Evolutionary conservation across 2,797 vertebrate species (phyloP).

Genomic region (Rachycentron canadum): DNA sequence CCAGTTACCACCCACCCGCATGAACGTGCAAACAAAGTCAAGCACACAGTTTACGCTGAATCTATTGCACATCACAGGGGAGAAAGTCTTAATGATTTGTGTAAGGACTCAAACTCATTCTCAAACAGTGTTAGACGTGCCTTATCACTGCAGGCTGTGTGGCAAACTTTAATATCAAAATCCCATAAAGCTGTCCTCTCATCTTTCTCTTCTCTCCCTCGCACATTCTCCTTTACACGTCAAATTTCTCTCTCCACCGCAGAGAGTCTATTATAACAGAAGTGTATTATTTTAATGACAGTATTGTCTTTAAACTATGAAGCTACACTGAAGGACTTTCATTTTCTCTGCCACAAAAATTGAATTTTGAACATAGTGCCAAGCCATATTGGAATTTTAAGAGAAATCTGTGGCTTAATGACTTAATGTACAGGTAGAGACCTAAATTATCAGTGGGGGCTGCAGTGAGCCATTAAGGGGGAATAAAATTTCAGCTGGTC

Average conservation of each 20-base stretch:
- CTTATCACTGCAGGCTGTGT: slow-evolving; percentile 45
- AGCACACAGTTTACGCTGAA: slow-evolving; percentile 46
- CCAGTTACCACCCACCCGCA: slow-evolving; percentile 40
- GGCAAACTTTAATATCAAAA: slow-evolving; percentile 62
- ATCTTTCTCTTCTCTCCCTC: slow-evolving; percentile 32
- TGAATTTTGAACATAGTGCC: slow-evolving; percentile 24
- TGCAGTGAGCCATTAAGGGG: slow-evolving; percentile 13
- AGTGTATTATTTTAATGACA: slow-evolving; percentile 57
- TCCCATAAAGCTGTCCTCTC: slow-evolving; percentile 61
- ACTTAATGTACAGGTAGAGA: slow-evolving; percentile 41
- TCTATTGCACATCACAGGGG: slow-evolving; percentile 44
- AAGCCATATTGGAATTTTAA: slow-evolving; percentile 31
- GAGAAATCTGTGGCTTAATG: slow-evolving; percentile 58
- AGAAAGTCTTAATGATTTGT: slow-evolving; percentile 63
- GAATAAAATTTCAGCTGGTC: slow-evolving; percentile 49
- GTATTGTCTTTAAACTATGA: slow-evolving; percentile 52
- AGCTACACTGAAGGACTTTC: slow-evolving; percentile 26
- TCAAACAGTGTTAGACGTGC: slow-evolving; percentile 58
- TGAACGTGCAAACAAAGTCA: slow-evolving; percentile 48
- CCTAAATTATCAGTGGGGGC: slow-evolving; percentile 17
- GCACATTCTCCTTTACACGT: slow-evolving; percentile 40
- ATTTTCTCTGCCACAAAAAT: slow-evolving; percentile 29
- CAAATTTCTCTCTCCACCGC: slow-evolving; percentile 26
- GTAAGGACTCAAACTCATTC: slow-evolving; percentile 56
- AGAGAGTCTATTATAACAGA: slow-evolving; percentile 34